phyloP scores from a whole-genome alignment of 2,113 vertebrate species.

The Erythrocercus mccallii region DNA sequence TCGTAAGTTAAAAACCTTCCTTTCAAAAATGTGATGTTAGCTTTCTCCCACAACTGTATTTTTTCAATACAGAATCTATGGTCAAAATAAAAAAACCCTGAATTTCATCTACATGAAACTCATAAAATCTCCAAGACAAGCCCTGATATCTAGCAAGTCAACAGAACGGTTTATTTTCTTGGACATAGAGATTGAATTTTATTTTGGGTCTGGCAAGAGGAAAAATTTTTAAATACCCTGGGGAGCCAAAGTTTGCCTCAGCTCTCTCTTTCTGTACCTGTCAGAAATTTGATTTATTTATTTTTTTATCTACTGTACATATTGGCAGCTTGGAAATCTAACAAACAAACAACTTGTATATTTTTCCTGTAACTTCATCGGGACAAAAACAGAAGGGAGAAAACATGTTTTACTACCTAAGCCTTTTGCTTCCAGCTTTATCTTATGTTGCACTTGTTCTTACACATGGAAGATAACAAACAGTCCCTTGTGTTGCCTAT shows the following conservation, averaged over 20 bases:
- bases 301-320: conserved; percentile 28
- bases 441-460: conserved; percentile 17
- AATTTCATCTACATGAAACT: neutral
- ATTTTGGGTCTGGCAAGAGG: conserved; percentile 43
- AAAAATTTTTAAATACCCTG: conserved; percentile 11
- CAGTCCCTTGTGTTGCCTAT: neutral
- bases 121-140: neutral
- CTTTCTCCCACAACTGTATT: neutral
- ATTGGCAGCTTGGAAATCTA: conserved; percentile 48
- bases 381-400: conserved; percentile 13
- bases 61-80: neutral
- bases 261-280: conserved; percentile 40
- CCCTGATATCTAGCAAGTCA: conserved; percentile 22
- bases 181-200: conserved; percentile 39
- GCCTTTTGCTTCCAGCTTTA: conserved; percentile 8
- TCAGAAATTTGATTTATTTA: conserved; percentile 45
- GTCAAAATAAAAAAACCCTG: neutral
- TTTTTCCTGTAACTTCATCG: conserved; percentile 22
- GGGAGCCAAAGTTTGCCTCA: conserved; percentile 30
- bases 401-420: conserved; percentile 30
- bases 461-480: neutral
- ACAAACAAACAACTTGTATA: conserved; percentile 54
- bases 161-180: conserved; percentile 39
- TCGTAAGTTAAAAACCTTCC: neutral
- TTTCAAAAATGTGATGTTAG: neutral